phyloP scores from a whole-genome alignment of 2,113 vertebrate genomes.

The Conger conger region DNA sequence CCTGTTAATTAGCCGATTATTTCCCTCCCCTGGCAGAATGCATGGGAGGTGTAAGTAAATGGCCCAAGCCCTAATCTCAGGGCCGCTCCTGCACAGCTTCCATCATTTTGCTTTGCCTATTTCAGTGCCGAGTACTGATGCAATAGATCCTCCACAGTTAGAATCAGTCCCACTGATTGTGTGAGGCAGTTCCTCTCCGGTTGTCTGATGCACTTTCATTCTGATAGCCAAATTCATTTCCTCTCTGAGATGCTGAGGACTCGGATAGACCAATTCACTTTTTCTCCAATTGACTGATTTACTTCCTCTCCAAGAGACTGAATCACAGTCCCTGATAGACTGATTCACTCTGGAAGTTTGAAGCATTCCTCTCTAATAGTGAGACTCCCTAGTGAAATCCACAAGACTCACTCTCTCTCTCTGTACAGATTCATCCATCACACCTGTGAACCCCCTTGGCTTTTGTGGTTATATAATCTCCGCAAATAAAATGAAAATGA shows the following conservation, averaged over 20 bases:
- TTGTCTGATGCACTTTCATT: neutral
- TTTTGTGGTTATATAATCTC: neutral
- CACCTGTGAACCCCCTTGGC: neutral
- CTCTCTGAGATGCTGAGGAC: too few relatives aligned
- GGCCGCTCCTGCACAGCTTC: neutral
- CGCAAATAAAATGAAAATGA: neutral
- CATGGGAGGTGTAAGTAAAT: slow-evolving; percentile 59
- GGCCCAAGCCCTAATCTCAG: slow-evolving; percentile 28
- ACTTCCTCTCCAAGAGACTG: neutral
- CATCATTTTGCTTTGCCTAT: neutral
- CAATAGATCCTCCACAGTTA: neutral
- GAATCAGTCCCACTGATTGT: too few relatives aligned
- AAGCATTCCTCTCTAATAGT: neutral
- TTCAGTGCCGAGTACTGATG: neutral
- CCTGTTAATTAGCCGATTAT: slow-evolving; percentile 63
- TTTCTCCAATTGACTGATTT: neutral
- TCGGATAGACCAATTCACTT: too few relatives aligned
- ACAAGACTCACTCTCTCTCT: neutral
- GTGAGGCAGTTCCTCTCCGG: neutral
- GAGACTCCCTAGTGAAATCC: too few relatives aligned
- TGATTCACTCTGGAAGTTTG: neutral
- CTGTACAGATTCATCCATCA: neutral
- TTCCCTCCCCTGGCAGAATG: slow-evolving; percentile 58
- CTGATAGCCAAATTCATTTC: too few relatives aligned
- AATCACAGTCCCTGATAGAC: neutral